phyloP scores from a whole-genome alignment of 2,888 invertebrate genomes.

The Leptura quadrifasciata region DNA sequence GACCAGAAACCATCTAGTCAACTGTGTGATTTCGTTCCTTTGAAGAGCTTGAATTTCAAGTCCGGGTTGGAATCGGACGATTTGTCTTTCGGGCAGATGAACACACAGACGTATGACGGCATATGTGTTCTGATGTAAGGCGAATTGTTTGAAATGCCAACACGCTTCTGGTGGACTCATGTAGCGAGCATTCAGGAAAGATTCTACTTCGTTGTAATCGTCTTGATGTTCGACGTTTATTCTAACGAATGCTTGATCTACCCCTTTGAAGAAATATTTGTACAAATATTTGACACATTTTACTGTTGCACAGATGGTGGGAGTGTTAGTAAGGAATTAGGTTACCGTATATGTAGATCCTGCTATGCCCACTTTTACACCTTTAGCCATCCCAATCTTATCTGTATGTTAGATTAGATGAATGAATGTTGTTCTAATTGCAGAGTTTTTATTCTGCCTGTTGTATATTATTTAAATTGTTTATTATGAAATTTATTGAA shows the following conservation, averaged over 20 bases:
- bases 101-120: neutral
- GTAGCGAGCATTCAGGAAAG: neutral
- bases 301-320: neutral
- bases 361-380: too few relatives aligned
- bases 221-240: neutral
- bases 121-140: neutral
- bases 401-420: too few relatives aligned
- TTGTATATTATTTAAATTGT: too few relatives aligned
- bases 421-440: too few relatives aligned
- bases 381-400: too few relatives aligned
- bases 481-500: too few relatives aligned
- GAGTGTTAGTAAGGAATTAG: too few relatives aligned
- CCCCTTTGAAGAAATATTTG: constrained; percentile 23
- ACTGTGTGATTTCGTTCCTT: neutral
- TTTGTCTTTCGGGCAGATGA: constrained; percentile 11
- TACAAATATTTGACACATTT: constrained; percentile 13
- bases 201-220: constrained; percentile 8
- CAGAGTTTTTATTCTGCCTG: too few relatives aligned
- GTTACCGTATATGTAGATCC: too few relatives aligned
- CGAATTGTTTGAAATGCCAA: constrained; percentile 5
- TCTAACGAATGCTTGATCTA: neutral
- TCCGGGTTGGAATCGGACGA: constrained; percentile 4
- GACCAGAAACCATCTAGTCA: constrained; percentile 5
- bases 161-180: neutral
- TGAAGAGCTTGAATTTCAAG: neutral